A percentile compares a stretch with the other conserved stretches of the same genome.
phyloP scores from a whole-genome alignment of 1,140 invertebrate genomes.

The Drosophila funebris region DNA sequence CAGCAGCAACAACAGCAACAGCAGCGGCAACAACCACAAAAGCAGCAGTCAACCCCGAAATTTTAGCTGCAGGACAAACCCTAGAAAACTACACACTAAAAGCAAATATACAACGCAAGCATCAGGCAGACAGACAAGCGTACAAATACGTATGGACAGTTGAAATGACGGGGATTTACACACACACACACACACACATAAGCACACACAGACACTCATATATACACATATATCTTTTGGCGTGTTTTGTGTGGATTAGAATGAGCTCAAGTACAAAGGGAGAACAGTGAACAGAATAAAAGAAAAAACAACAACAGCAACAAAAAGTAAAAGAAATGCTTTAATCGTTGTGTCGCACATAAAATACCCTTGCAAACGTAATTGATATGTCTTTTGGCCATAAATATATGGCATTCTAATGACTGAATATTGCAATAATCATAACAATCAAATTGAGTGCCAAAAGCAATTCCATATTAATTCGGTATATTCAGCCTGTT shows the following conservation, averaged over 20 bases:
- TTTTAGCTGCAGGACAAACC: constrained; percentile 67
- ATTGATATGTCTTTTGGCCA: not conserved
- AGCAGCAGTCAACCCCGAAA: constrained; percentile 36
- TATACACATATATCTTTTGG: constrained; percentile 45
- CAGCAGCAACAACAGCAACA: constrained; percentile 25
- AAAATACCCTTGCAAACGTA: constrained; percentile 17
- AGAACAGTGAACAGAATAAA: not conserved
- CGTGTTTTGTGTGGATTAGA: constrained; percentile 68
- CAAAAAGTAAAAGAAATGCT: constrained; percentile 14
- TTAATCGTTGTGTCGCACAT: constrained; percentile 1
- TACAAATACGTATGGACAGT: constrained; percentile 80
- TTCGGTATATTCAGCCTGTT: no score
- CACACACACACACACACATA: constrained; percentile 9
- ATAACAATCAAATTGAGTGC: constrained; percentile 5
- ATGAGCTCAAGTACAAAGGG: constrained; percentile 51
- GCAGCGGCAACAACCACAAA: constrained; percentile 17
- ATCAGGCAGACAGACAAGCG: constrained; percentile 55
- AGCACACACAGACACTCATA: constrained; percentile 19
- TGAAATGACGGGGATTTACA: constrained; percentile 68
- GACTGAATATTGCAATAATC: not conserved
- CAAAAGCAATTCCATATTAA: not conserved
- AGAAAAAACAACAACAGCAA: constrained; percentile 17
- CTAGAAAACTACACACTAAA: constrained; percentile 72
- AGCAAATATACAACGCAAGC: constrained; percentile 62
- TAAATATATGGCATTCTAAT: not conserved